These are phyloP conservation scores for Euproctis similis DNA, from an alignment of 2,888 invertebrate species.

Conservation along the genomic window DNA sequence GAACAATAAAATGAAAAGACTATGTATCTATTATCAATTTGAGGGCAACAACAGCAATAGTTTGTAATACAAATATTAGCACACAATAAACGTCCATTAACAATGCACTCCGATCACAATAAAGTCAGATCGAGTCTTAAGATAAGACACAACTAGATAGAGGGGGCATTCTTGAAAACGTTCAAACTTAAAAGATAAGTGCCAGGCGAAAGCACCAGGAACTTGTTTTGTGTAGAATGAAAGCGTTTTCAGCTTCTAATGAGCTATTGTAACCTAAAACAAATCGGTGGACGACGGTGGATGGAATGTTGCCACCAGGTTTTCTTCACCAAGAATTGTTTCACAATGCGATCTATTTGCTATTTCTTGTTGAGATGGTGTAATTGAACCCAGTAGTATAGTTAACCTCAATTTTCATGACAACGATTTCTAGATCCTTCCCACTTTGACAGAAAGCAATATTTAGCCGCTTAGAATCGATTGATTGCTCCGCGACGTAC, in stretches of 20 bases:
- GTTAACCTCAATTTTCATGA: too few relatives aligned
- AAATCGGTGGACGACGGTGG: conserved; percentile 22
- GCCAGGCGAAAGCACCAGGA: conserved; percentile 21
- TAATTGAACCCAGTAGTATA: too few relatives aligned
- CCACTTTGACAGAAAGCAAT: too few relatives aligned
- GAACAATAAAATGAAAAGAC: too few relatives aligned
- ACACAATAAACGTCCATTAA: conserved; percentile 22
- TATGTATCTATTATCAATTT: too few relatives aligned
- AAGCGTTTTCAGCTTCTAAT: conserved; percentile 39
- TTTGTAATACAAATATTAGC: conserved; percentile 9
- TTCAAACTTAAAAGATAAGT: conserved; percentile 21
- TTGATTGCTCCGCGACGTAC: too few relatives aligned
- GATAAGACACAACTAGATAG: conserved; percentile 11
- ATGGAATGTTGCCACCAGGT: conserved; percentile 20
- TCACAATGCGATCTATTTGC: too few relatives aligned
- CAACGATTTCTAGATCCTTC: too few relatives aligned
- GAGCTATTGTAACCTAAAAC: conserved; percentile 41
- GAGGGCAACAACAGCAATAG: too few relatives aligned
- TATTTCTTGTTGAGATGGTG: too few relatives aligned
- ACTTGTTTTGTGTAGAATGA: conserved; percentile 21
- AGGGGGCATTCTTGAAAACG: conserved; percentile 25
- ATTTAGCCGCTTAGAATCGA: too few relatives aligned
- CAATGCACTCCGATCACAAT: conserved; percentile 10
- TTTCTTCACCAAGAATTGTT: too few relatives aligned
- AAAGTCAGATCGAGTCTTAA: conserved; percentile 12